Percentiles rank a stretch among this genome's conserved stretches.
Evolutionary conservation across 2,797 vertebrate genomes (phyloP).

Genomic region (Atherinosoma microstoma): DNA sequence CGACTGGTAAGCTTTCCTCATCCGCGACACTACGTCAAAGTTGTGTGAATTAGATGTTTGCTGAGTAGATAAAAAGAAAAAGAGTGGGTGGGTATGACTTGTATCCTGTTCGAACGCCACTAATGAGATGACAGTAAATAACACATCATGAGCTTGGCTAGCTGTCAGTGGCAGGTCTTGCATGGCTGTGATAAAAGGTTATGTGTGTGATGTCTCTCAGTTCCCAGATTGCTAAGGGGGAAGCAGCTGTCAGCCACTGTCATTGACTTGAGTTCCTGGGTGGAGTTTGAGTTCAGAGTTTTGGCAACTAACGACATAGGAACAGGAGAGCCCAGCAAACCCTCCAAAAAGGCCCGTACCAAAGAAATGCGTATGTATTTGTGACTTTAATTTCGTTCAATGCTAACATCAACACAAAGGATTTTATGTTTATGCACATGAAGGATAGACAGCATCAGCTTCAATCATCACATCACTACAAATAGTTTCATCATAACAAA

Average conservation of each 20-base stretch:
- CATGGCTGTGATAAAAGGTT: conserved; percentile 64
- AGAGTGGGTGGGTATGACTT: neutral
- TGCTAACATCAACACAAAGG: conserved; percentile 16
- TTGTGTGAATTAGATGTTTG: conserved; percentile 15
- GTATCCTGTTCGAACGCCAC: conserved; percentile 33
- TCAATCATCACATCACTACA: conserved; percentile 9
- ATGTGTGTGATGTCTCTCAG: conserved; percentile 75
- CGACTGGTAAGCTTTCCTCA: conserved; percentile 84
- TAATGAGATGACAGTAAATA: conserved; percentile 53
- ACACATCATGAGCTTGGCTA: conserved; percentile 46
- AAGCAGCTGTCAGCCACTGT: conserved; percentile 89
- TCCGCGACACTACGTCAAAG: conserved; percentile 17
- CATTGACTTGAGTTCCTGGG: conserved; percentile 92
- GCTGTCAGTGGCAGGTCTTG: conserved; percentile 50
- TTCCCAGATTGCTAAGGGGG: conserved; percentile 88
- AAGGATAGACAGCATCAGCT: neutral
- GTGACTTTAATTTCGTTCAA: conserved; percentile 4
- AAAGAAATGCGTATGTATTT: conserved; percentile 89
- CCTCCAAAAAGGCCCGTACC: conserved; percentile 89
- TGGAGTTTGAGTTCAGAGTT: conserved; percentile 93
- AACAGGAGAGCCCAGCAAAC: conserved; percentile 91
- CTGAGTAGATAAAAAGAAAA: conserved; percentile 11
- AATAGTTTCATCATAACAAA: conserved; percentile 4
- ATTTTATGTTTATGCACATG: conserved; percentile 6
- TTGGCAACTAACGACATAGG: conserved; percentile 91